Evolutionary conservation across 2,888 invertebrate genomes (phyloP).

Genomic region (Oligia strigilis): DNA sequence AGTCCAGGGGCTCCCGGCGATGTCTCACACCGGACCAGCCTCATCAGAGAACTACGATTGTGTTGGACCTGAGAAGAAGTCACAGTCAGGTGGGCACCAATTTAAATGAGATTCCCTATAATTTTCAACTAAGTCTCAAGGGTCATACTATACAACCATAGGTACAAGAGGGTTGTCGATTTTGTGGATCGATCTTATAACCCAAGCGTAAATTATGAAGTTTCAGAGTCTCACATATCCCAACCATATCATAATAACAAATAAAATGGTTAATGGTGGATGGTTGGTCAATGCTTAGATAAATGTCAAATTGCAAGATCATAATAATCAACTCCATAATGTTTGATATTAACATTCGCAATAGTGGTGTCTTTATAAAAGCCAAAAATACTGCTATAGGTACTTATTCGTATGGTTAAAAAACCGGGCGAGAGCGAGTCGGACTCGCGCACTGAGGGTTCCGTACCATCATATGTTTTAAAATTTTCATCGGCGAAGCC

Average conservation of each 20-base stretch:
- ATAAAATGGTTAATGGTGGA: background rate
- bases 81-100: slow-evolving; percentile 91
- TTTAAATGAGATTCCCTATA: background rate
- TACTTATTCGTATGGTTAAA: background rate
- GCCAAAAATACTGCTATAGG: background rate
- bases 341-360: background rate
- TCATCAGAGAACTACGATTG: slow-evolving; percentile 92
- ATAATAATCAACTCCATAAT: background rate
- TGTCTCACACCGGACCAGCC: slow-evolving; percentile 94
- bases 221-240: background rate
- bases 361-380: background rate
- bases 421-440: too few species aligned
- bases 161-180: background rate
- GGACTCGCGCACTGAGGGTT: too few species aligned
- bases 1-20: slow-evolving; percentile 93
- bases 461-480: too few species aligned
- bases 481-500: too few species aligned
- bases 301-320: background rate
- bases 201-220: background rate
- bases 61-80: slow-evolving; percentile 93
- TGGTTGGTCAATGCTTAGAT: background rate
- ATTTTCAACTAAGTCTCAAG: background rate
- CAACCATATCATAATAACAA: background rate
- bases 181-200: background rate
- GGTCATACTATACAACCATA: too few species aligned